These are phyloP conservation scores for Tanytarsus gracilentus DNA, from an alignment of 2,888 invertebrate genomes.

Conservation along the genomic window DNA sequence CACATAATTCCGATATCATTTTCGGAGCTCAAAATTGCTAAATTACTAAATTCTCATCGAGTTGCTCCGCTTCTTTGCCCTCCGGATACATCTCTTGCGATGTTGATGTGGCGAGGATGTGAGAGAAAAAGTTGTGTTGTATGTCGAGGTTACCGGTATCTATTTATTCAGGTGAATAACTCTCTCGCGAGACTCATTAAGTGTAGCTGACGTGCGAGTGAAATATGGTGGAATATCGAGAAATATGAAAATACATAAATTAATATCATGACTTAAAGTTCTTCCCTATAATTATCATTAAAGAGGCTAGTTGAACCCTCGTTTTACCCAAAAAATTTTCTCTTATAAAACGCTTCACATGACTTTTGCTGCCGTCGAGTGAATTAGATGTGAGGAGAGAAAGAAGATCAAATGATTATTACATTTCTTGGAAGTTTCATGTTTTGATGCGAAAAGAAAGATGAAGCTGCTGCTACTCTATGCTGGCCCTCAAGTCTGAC, in stretches of 20 bases:
- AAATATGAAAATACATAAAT: conserved; percentile 19
- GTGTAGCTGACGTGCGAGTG: conserved; percentile 17
- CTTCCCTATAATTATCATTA: conserved; percentile 21
- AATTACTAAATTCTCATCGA: conserved; percentile 20
- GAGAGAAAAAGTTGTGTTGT: not conserved
- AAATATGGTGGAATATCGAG: conserved; percentile 21
- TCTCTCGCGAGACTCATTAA: not conserved
- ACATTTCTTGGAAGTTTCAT: conserved; percentile 10
- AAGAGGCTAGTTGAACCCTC: conserved; percentile 17
- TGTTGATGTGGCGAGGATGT: not conserved
- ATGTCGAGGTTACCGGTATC: not conserved
- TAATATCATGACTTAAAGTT: conserved; percentile 16
- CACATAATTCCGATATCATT: conserved; percentile 20
- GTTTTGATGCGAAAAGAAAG: not conserved
- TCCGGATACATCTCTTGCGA: conserved; percentile 15
- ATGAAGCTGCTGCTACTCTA: too few species aligned
- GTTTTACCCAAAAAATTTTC: not conserved
- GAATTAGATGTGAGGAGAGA: not conserved
- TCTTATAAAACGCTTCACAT: not conserved
- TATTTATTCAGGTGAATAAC: conserved; percentile 24
- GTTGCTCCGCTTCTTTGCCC: not conserved
- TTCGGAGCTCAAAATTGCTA: not conserved
- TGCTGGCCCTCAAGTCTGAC: too few species aligned
- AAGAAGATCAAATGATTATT: conserved; percentile 11
- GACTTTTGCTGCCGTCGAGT: not conserved